Percentiles rank a stretch among this genome's conserved stretches.
Evolutionary conservation across 2,888 invertebrate genomes (phyloP).

Genomic region (Ornithoptera alexandrae): DNA sequence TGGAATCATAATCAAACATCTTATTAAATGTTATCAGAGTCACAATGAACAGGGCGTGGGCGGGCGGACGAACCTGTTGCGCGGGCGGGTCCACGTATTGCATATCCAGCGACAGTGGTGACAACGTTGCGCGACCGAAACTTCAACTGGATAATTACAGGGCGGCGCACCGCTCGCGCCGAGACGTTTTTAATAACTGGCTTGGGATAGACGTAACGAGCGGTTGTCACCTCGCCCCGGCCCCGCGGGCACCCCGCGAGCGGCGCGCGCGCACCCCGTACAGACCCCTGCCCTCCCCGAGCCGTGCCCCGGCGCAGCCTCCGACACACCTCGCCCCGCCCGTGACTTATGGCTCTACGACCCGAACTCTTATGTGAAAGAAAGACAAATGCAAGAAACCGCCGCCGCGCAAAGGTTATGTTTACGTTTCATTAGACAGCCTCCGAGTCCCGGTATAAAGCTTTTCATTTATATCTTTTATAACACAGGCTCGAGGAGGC

Average conservation of each 20-base stretch:
- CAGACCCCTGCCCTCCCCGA: constrained; percentile 43
- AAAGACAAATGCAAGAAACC: constrained; percentile 50
- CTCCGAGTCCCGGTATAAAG: constrained; percentile 25
- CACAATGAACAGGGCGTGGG: constrained; percentile 50
- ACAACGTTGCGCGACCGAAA: constrained; percentile 68
- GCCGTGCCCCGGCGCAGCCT: constrained; percentile 54
- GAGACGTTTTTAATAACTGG: constrained; percentile 82
- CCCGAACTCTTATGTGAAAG: constrained; percentile 48
- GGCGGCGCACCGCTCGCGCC: constrained; percentile 79
- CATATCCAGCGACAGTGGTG: constrained; percentile 73
- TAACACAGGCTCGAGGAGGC: not conserved
- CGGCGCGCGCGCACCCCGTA: constrained; percentile 50
- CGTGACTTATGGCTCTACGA: constrained; percentile 72
- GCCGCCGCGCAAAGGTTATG: constrained; percentile 53
- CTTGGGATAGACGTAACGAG: constrained; percentile 79
- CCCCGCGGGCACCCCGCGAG: constrained; percentile 56
- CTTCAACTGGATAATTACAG: constrained; percentile 78
- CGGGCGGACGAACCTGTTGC: constrained; percentile 76
- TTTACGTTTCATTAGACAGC: constrained; percentile 45
- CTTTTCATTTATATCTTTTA: constrained; percentile 1
- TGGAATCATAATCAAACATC: not conserved
- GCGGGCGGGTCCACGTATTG: constrained; percentile 78
- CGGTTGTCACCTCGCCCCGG: constrained; percentile 78
- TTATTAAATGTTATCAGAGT: constrained; percentile 37
- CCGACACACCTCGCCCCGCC: constrained; percentile 64